Evolutionary conservation across 2,797 vertebrate genomes (phyloP), one percentile per base, ranked within the genome.

Genomic region (Falco naumanni): DNA sequence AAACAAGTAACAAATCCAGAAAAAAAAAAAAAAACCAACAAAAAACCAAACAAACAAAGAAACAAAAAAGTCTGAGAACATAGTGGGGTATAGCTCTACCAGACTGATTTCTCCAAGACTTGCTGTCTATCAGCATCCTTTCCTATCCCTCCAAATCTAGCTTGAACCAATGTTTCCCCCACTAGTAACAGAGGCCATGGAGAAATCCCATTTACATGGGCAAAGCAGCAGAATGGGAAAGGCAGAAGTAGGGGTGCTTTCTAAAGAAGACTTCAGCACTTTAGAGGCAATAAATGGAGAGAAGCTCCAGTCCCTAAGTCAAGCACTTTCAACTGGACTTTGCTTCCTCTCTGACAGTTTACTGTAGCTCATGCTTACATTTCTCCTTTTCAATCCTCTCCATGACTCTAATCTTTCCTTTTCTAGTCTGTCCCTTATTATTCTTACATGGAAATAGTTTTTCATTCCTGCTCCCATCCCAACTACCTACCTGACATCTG

Each of bases 111-210:
- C 56, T 79, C 18, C 12, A 68, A 82, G 66, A 18, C 19, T 39
- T 86, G 13, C 7, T 18, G 12, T 54, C 56, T 51, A 5, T 37
- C 24, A 51, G 13, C 19, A 43, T 54, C 20, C 31, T 64, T 13
- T 41, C 63, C 19, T 26, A 24, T 34, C 9, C 16, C 5, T 64
- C 24, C 33, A 70, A 64, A 64, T 50, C 22, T 66, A 26, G 25
- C 18, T 6, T 48, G 26, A 88, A 69, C 8, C 25, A 47, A 1
- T 2, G 6, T 4, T 68, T 64, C 4, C 4, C 3, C 3, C 13
- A 4, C 13, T 16, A 28, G 14, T 28, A 59, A 50, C 2, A 31
- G n/a, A 69, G 45, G 33, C 24, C 24, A 25, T 13, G 5, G 33
- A 68, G 70, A 71, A 81, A 69, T 5, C 28, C 9, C 25, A 57